These are phyloP conservation scores for Mactromeris polynyma DNA, from an alignment of 2,888 invertebrate species.

Conservation along the genomic window DNA sequence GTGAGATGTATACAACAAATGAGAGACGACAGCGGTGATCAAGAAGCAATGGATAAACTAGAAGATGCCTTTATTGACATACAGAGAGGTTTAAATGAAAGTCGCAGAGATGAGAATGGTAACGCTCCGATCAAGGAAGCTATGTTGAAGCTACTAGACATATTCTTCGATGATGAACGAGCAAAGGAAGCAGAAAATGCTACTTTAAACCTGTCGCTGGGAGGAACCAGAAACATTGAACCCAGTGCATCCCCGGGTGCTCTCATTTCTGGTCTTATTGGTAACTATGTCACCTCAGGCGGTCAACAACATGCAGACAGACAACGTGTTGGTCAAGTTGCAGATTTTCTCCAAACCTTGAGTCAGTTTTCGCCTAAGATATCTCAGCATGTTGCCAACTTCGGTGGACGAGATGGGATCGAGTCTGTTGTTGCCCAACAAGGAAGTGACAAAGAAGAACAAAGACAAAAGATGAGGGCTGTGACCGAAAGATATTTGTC, in stretches of 20 bases:
- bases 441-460: neutral
- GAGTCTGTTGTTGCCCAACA: neutral
- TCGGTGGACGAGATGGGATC: conserved; percentile 22
- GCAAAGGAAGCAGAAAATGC: neutral
- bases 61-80: conserved; percentile 60
- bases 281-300: conserved; percentile 3
- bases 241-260: neutral
- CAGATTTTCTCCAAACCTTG: neutral
- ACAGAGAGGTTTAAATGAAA: conserved; percentile 57
- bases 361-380: neutral
- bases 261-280: conserved; percentile 10
- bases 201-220: neutral
- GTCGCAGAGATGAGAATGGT: conserved; percentile 42
- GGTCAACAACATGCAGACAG: neutral
- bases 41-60: conserved; percentile 36
- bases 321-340: neutral
- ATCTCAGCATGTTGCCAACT: conserved; percentile 1
- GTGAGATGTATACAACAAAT: conserved; percentile 32
- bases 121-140: conserved; percentile 45
- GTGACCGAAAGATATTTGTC: conserved; percentile 26
- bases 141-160: neutral
- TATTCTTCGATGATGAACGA: conserved; percentile 29
- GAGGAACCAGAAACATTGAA: neutral
- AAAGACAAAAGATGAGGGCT: neutral
- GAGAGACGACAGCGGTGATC: conserved; percentile 47